A percentile compares a stretch with the other conserved stretches of the same genome.
Evolutionary conservation across 2,888 invertebrate species (phyloP).

Genomic region (Drosophila falleni): DNA sequence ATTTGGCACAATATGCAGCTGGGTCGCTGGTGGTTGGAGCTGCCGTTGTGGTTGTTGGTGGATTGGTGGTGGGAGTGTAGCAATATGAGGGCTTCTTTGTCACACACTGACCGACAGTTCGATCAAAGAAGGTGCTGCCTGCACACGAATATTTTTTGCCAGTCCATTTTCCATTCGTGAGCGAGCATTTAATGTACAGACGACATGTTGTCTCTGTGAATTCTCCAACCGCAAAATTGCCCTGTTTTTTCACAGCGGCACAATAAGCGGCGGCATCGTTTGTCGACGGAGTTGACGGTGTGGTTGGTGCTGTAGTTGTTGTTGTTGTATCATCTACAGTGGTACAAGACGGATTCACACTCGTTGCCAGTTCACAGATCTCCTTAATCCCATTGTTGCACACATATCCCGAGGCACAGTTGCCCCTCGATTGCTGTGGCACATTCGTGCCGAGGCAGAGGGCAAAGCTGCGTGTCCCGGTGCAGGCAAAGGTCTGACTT

Average conservation of each 20-base stretch:
- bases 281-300: slow-evolving; percentile 37
- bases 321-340: slow-evolving; percentile 46
- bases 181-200: slow-evolving; percentile 72
- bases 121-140: slow-evolving; percentile 66
- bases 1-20: slow-evolving; percentile 57
- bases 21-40: slow-evolving; percentile 52
- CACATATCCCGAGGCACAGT: slow-evolving; percentile 67
- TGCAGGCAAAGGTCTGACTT: slow-evolving; percentile 75
- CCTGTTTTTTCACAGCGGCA: slow-evolving; percentile 40
- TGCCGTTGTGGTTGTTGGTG: slow-evolving; percentile 52
- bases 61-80: slow-evolving; percentile 33
- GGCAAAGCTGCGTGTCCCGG: slow-evolving; percentile 65
- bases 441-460: slow-evolving; percentile 71
- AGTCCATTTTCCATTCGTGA: slow-evolving; percentile 57
- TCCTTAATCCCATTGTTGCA: slow-evolving; percentile 62
- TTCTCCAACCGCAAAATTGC: slow-evolving; percentile 63
- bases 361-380: slow-evolving; percentile 59
- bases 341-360: slow-evolving; percentile 65
- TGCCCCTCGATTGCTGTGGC: slow-evolving; percentile 55
- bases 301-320: slow-evolving; percentile 27
- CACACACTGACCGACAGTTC: slow-evolving; percentile 48
- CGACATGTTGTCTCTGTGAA: slow-evolving; percentile 67
- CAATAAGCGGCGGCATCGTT: slow-evolving; percentile 59
- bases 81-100: slow-evolving; percentile 36
- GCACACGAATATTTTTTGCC: slow-evolving; percentile 73